Base-by-base conservation (phyloP, 2,797 vertebrate species). In the Myotis myotis region DNA sequence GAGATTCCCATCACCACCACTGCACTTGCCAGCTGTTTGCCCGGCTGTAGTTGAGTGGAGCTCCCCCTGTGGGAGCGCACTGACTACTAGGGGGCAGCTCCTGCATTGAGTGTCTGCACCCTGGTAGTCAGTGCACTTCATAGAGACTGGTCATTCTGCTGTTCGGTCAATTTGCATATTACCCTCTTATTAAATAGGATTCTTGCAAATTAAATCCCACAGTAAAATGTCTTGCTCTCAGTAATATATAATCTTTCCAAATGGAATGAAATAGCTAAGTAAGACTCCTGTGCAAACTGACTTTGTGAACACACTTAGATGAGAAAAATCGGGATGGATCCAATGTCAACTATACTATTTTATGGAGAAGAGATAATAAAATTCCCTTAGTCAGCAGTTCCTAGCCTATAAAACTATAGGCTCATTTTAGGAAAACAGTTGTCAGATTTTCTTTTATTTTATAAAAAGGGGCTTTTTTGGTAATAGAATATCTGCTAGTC, bases 381-480 rank as follows among this genome's bases (percentile, higher is more conserved):
- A 72, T 23, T 83, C 72, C 15, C 64, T 88, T 71, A 89, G 36
- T 36, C 33, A 89, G 53, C 22, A 81, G 11, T 72, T 88, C 30
- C 23, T 38, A 51, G 30, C 10, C 83, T 71, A 41, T 71, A 22
- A 82, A 89, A 22, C 8, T 57, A 16, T 15, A 68, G n/a, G 20
- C 53, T 13, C 23, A 62, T 91, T 85, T 92, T 15, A 92, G 38
- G 47, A 91, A 95, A 95, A 72, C 9, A 53, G n/a, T 70, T 74
- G 17, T 80, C 75, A 84, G 8, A 75, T 94, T 83, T 90, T 49
- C 49, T 92, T 87, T 91, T 55, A 57, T 92, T 94, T 7, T 72
- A 79, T 66, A 49, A 90, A 90, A 84, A 92, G 16, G 41, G 5
- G 4, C 2, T n/a, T 7, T 41, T 66, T 76, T 62, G n/a, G 17